Evolutionary conservation across 92 coral and sea anemone genomes (phyloP).

Genomic region (Epizoanthus ramosus): DNA sequence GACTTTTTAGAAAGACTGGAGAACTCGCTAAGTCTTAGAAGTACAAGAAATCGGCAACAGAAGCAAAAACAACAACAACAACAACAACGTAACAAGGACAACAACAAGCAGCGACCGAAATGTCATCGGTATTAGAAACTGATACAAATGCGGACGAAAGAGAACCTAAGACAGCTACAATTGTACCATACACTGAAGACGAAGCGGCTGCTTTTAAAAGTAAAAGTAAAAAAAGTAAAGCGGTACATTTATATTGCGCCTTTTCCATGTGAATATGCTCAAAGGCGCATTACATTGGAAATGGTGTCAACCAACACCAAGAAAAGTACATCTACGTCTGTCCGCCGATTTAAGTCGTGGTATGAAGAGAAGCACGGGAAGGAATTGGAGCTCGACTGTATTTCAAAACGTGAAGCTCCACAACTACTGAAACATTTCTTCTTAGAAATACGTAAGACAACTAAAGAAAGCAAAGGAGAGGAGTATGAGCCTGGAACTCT

Average conservation of each 20-base stretch:
- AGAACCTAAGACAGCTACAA: not conserved
- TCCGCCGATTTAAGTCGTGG: constrained; percentile 51
- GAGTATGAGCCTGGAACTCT: constrained; percentile 58
- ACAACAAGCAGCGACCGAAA: not conserved
- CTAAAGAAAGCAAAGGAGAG: constrained; percentile 51
- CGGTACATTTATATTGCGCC: too few species aligned
- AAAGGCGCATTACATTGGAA: too few species aligned
- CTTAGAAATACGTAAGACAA: constrained; percentile 56
- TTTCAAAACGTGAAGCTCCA: constrained; percentile 50
- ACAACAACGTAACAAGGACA: not conserved
- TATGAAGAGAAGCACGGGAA: constrained; percentile 51
- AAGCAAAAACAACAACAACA: not conserved
- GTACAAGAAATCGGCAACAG: not conserved
- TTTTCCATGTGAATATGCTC: too few species aligned
- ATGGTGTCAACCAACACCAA: constrained; percentile 53
- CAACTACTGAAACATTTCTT: constrained; percentile 60
- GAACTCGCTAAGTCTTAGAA: constrained; percentile 7
- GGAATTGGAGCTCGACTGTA: constrained; percentile 33
- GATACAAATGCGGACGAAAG: not conserved
- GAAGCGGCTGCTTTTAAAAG: constrained; percentile 28
- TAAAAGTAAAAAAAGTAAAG: too few species aligned
- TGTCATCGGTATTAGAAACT: not conserved
- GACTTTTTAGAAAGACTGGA: constrained; percentile 30
- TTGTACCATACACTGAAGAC: constrained; percentile 38
- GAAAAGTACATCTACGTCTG: constrained; percentile 54